phyloP scores from a whole-genome alignment of 2,888 invertebrate species.

The Neria commutata region DNA sequence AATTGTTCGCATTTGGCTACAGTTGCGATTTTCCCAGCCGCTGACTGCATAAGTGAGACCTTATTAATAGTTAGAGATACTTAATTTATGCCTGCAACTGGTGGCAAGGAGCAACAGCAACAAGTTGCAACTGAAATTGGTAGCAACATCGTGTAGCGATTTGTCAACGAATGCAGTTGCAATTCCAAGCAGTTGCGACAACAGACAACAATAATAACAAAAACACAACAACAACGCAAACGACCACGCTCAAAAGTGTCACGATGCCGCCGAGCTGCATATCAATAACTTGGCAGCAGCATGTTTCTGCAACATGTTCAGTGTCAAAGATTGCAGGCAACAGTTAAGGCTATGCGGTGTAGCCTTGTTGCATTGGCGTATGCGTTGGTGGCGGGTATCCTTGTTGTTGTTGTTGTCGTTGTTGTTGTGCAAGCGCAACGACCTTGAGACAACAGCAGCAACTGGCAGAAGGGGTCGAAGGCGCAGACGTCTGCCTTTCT shows the following conservation, averaged over 20 bases:
- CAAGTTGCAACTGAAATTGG: conserved; percentile 32
- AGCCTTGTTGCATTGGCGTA: not conserved
- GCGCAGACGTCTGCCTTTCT: too few relatives aligned
- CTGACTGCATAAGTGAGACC: too few relatives aligned
- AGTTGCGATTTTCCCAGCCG: too few relatives aligned
- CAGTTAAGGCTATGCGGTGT: conserved; percentile 41
- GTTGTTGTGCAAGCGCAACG: not conserved
- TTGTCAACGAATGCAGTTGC: conserved; percentile 38
- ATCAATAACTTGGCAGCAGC: conserved; percentile 28
- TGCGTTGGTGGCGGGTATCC: conserved; percentile 30
- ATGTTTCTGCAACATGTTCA: conserved; percentile 53
- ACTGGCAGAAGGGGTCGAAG: conserved; percentile 7
- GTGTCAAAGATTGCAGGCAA: conserved; percentile 51
- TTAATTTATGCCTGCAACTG: too few relatives aligned
- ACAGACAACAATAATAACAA: conserved; percentile 1
- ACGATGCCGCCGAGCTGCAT: not conserved
- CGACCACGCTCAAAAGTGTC: conserved; percentile 17
- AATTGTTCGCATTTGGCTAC: too few relatives aligned
- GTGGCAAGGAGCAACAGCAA: conserved; percentile 9
- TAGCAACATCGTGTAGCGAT: conserved; percentile 46
- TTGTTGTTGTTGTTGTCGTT: conserved; percentile 13
- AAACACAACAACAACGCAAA: conserved; percentile 28
- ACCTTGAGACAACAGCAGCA: conserved; percentile 9
- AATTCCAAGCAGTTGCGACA: conserved; percentile 22
- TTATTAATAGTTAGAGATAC: too few relatives aligned